Conservation (phyloP, 2,888 invertebrate species). For the Cheilosia vernalis region DNA sequence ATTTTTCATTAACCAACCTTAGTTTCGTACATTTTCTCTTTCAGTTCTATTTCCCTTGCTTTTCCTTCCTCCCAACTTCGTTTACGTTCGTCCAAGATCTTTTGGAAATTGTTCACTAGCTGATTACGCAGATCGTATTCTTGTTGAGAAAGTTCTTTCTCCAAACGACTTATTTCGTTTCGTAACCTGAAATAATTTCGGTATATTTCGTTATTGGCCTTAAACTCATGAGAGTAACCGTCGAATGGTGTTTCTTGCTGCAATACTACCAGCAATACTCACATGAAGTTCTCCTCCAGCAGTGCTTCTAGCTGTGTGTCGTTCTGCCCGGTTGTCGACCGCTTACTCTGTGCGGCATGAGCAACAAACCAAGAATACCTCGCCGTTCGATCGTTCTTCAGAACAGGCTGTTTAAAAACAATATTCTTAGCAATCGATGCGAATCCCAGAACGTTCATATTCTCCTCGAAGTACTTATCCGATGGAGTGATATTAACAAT, state of each 20-base stretch:
- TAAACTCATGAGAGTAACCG: no score
- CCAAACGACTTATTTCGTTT: slow-evolving; percentile 59
- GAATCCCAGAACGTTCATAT: slow-evolving; percentile 91
- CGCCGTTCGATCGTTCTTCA: slow-evolving; percentile 59
- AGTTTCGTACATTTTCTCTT: slow-evolving; percentile 78
- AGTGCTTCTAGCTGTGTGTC: slow-evolving; percentile 76
- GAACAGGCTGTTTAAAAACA: slow-evolving; percentile 78
- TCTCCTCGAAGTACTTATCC: slow-evolving; percentile 90
- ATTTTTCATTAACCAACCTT: slow-evolving; percentile 74
- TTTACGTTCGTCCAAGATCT: slow-evolving; percentile 76
- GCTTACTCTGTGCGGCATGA: slow-evolving; percentile 43
- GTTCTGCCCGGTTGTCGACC: slow-evolving; percentile 52
- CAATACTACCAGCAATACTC: slow-evolving; percentile 36
- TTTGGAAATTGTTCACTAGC: slow-evolving; percentile 78
- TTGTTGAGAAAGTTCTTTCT: slow-evolving; percentile 69
- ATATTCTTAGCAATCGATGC: slow-evolving; percentile 90
- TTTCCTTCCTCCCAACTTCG: slow-evolving; percentile 76
- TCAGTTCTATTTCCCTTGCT: slow-evolving; percentile 76
- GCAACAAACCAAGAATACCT: slow-evolving; percentile 77
- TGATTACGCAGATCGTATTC: slow-evolving; percentile 80
- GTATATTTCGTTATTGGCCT: no score
- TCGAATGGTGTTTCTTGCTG: no score
- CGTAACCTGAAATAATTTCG: slow-evolving; percentile 53
- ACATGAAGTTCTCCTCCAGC: slow-evolving; percentile 78
- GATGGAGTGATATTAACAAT: slow-evolving; percentile 93